phyloP scores from a whole-genome alignment of 64 coral and sea anemone genomes.

The Montipora foliosa region DNA sequence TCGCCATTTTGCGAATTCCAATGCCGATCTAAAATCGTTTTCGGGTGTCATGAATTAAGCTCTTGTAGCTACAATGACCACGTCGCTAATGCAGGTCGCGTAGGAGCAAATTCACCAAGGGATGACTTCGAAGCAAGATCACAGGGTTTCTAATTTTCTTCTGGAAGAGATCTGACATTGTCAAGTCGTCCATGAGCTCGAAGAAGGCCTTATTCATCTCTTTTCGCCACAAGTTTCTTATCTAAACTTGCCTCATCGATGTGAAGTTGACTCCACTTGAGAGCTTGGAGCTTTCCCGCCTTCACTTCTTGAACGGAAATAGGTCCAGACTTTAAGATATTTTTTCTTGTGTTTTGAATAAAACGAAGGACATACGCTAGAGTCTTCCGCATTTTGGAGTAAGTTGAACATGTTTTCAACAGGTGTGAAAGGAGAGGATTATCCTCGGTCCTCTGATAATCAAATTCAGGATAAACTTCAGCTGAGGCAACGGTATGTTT shows the following conservation, averaged over 20 bases:
- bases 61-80: conserved; percentile 39
- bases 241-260: background rate
- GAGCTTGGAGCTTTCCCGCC: background rate
- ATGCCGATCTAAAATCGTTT: conserved; percentile 25
- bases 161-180: background rate
- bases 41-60: conserved; percentile 51
- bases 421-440: conserved; percentile 29
- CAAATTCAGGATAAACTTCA: background rate
- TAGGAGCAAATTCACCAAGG: background rate
- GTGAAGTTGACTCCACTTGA: background rate
- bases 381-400: conserved; percentile 26
- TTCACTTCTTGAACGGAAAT: background rate
- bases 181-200: background rate
- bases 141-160: background rate
- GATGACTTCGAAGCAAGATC: conserved; percentile 1
- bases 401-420: conserved; percentile 27
- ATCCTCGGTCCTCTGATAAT: background rate
- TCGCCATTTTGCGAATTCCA: conserved; percentile 14
- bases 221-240: too few relatives aligned
- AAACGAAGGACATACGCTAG: conserved; percentile 33
- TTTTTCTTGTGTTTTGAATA: background rate
- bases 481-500: background rate
- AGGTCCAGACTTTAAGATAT: background rate
- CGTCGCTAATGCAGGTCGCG: background rate
- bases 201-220: too few relatives aligned